These are phyloP conservation scores for Polia nebulosa DNA, from an alignment of 2,888 invertebrate genomes.

Conservation along the genomic window DNA sequence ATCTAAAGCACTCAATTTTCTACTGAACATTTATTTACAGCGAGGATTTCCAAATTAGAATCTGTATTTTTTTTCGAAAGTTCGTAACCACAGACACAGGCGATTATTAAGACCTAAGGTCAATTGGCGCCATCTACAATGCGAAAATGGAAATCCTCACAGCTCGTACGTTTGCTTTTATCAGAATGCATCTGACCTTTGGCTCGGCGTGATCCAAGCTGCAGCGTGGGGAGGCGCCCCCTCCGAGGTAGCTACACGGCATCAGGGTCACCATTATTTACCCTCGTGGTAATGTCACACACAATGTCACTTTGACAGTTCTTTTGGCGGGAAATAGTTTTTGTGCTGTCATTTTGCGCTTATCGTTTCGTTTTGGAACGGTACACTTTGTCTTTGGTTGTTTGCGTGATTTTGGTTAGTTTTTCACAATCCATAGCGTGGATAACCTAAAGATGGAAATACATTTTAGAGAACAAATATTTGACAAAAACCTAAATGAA, in stretches of 20 bases:
- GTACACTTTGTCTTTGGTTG: conserved; percentile 71
- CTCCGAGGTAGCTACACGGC: conserved; percentile 92
- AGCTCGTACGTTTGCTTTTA: conserved; percentile 69
- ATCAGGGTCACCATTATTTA: conserved; percentile 92
- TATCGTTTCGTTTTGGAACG: conserved; percentile 77
- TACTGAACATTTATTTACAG: conserved; percentile 35
- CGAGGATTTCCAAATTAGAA: conserved; percentile 61
- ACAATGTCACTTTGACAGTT: conserved; percentile 87
- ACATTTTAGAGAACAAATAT: conserved; percentile 6
- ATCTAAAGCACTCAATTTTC: conserved; percentile 37
- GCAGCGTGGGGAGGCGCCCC: conserved; percentile 90
- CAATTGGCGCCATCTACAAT: conserved; percentile 53
- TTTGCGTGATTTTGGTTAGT: conserved; percentile 65
- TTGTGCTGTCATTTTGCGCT: conserved; percentile 82
- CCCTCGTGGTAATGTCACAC: conserved; percentile 76
- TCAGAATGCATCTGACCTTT: conserved; percentile 83
- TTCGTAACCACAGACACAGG: conserved; percentile 31
- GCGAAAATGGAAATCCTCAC: conserved; percentile 66
- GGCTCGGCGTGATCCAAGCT: conserved; percentile 88
- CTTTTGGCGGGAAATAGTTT: conserved; percentile 82
- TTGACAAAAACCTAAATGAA: background rate
- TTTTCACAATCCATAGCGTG: conserved; percentile 77
- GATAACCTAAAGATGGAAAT: conserved; percentile 54
- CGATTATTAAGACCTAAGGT: conserved; percentile 49
- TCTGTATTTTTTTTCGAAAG: conserved; percentile 3